Evolutionary conservation across 2,113 vertebrate genomes (phyloP).

Genomic region (Sorex fumeus): DNA sequence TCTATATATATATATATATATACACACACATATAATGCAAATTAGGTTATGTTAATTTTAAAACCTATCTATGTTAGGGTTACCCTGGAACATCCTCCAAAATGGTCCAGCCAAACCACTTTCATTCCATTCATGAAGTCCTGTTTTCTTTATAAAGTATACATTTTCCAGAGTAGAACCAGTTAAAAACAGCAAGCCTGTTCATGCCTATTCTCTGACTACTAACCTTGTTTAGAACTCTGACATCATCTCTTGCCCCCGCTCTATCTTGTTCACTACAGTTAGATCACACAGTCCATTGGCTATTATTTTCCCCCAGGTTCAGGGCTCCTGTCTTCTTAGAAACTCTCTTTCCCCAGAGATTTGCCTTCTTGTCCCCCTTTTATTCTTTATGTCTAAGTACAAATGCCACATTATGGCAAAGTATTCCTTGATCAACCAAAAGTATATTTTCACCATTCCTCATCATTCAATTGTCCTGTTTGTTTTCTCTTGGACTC

Average conservation of each 20-base stretch:
- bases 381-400: not conserved
- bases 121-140: not conserved
- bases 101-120: not conserved
- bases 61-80: not conserved
- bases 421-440: not conserved
- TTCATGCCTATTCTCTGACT: not conserved
- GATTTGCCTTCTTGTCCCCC: not conserved
- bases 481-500: conserved; percentile 20
- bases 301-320: not conserved
- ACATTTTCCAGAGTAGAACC: not conserved
- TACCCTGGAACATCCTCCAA: not conserved
- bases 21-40: no score
- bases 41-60: not conserved
- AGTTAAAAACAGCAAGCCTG: not conserved
- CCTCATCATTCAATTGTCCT: not conserved
- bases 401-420: not conserved
- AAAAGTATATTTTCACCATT: not conserved
- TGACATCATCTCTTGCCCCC: not conserved
- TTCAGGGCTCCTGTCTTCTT: not conserved
- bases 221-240: not conserved
- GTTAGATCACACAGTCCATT: not conserved
- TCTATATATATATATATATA: no score
- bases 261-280: not conserved
- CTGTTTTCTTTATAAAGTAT: not conserved
- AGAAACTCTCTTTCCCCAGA: not conserved